phyloP scores from a whole-genome alignment of 2,888 invertebrate species.

The Papilio demoleus region DNA sequence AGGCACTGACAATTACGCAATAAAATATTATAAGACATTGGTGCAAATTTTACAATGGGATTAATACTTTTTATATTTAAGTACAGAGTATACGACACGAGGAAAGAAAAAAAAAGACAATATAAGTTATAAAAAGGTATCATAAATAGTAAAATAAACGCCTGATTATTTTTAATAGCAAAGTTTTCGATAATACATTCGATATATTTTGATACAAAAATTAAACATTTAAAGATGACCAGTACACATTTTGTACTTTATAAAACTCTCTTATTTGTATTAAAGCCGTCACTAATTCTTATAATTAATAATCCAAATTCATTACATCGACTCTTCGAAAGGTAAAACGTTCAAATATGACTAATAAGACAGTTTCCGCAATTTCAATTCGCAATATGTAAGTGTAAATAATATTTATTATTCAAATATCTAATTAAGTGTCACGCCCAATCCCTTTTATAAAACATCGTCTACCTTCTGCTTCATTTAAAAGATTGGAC shows the following conservation, averaged over 20 bases:
- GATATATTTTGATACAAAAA: too few species aligned
- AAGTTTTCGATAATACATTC: not conserved
- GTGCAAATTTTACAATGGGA: not conserved
- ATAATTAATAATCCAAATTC: not conserved
- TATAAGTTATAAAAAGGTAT: too few species aligned
- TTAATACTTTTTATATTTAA: too few species aligned
- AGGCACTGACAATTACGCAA: not conserved
- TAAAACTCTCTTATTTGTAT: not conserved
- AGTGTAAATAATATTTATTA: conserved; percentile 14
- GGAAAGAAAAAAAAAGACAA: too few species aligned
- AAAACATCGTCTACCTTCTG: conserved; percentile 16
- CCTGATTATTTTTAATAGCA: not conserved
- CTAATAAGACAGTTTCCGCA: conserved; percentile 6
- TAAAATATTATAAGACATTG: not conserved
- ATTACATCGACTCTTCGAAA: not conserved
- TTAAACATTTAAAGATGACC: too few species aligned
- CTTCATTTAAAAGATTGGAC: conserved; percentile 19
- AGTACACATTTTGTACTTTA: not conserved
- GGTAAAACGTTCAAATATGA: conserved; percentile 8
- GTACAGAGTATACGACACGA: too few species aligned
- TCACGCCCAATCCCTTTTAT: conserved; percentile 18
- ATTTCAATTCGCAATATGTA: conserved; percentile 2
- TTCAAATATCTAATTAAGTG: conserved; percentile 16
- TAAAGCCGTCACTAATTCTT: not conserved
- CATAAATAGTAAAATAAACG: not conserved